Evolutionary conservation across 2,888 invertebrate genomes (phyloP).

Genomic region (Lottia gigantea): DNA sequence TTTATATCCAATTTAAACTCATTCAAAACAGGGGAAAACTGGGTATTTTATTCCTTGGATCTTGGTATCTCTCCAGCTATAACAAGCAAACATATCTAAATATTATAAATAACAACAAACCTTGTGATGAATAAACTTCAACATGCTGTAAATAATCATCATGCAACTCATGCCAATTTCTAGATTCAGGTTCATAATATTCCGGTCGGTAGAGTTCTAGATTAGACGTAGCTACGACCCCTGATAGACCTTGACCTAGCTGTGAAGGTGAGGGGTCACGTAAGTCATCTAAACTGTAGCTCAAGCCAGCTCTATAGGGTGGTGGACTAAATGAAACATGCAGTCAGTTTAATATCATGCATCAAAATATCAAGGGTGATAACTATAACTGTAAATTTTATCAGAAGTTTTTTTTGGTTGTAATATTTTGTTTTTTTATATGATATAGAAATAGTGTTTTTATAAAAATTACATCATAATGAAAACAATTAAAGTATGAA

Average conservation of each 20-base stretch:
- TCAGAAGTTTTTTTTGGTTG: too few species aligned
- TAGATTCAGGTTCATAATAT: neutral
- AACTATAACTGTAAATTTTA: neutral
- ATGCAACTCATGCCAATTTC: neutral
- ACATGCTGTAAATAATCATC: neutral
- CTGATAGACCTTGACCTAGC: slow-evolving; percentile 7
- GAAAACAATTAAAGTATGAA: too few species aligned
- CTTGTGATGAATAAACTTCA: neutral
- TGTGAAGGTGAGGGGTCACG: slow-evolving; percentile 22
- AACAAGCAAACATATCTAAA: too few species aligned
- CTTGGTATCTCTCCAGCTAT: too few species aligned
- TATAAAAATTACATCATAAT: too few species aligned
- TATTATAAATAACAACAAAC: too few species aligned
- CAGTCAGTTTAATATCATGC: slow-evolving; percentile 6
- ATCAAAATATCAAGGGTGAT: neutral
- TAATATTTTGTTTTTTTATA: too few species aligned
- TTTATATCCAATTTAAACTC: too few species aligned
- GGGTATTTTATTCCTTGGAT: too few species aligned
- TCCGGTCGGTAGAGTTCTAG: slow-evolving; percentile 2
- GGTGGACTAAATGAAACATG: slow-evolving; percentile 41
- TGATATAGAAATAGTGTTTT: too few species aligned
- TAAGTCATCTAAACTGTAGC: slow-evolving; percentile 45
- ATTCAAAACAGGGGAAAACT: too few species aligned
- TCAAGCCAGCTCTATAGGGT: slow-evolving; percentile 44
- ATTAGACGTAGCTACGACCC: slow-evolving; percentile 12